A percentile compares a stretch with the other conserved stretches of the same genome.
phyloP scores from a whole-genome alignment of 1,140 invertebrate genomes.

The Apis mellifera region Amel_HAv3.1 CM009937.2:13526501-13527000 shows the following conservation, averaged over 20 bases:
- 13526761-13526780: conserved; percentile 50
- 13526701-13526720: conserved; percentile 79
- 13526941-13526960: neutral
- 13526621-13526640: conserved; percentile 12
- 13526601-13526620: neutral
- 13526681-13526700: conserved; percentile 77
- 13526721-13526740: conserved; percentile 76
- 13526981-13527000: neutral
- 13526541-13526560: neutral
- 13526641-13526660: neutral
- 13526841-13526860: conserved; percentile 20
- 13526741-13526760: conserved; percentile 41
- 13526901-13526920: neutral
- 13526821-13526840: neutral
- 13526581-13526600: no score
- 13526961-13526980: neutral
- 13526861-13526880: neutral
- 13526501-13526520: no score
- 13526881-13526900: neutral
- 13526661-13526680: conserved; percentile 66
- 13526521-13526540: neutral
- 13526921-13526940: neutral
- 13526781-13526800: neutral
- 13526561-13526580: no score
- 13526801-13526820: conserved; percentile 1